These are phyloP conservation scores for Himalopsyche anomala DNA, from an alignment of 2,888 invertebrate genomes.

Conservation along the genomic window DNA sequence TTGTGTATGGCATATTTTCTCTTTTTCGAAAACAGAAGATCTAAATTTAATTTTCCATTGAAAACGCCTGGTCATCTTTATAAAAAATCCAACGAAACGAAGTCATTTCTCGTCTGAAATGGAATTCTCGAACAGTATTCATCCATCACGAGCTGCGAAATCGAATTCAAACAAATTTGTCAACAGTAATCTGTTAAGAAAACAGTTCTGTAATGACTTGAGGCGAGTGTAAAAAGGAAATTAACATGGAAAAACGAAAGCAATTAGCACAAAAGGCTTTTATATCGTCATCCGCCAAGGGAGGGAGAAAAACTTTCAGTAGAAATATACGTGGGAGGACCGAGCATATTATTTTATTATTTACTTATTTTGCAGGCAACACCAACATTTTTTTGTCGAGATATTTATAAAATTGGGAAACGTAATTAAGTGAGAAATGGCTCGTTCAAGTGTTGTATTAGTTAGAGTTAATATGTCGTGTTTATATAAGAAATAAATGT, in stretches of 20 bases:
- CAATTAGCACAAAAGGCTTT: constrained; percentile 8
- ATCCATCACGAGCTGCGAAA: neutral
- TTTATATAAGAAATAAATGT: too few relatives aligned
- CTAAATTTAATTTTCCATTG: too few relatives aligned
- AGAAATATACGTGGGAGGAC: neutral
- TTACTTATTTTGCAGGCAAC: neutral
- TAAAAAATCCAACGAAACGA: neutral
- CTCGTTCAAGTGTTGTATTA: neutral
- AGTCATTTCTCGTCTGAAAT: neutral
- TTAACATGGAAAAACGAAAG: neutral
- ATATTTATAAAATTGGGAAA: neutral
- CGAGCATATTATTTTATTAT: neutral
- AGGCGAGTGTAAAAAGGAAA: neutral
- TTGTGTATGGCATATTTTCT: too few relatives aligned
- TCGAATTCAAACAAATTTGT: neutral
- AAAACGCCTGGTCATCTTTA: neutral
- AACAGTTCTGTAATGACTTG: neutral
- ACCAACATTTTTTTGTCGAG: neutral
- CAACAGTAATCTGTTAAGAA: neutral
- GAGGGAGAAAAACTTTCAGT: neutral
- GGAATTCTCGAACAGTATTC: neutral
- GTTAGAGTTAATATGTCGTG: too few relatives aligned
- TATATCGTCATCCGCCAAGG: neutral
- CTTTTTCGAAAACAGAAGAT: too few relatives aligned
- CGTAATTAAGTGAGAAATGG: neutral